Evolutionary conservation across 2,888 invertebrate species (phyloP).

Genomic region (Caenorhabditis doughertyi): DNA sequence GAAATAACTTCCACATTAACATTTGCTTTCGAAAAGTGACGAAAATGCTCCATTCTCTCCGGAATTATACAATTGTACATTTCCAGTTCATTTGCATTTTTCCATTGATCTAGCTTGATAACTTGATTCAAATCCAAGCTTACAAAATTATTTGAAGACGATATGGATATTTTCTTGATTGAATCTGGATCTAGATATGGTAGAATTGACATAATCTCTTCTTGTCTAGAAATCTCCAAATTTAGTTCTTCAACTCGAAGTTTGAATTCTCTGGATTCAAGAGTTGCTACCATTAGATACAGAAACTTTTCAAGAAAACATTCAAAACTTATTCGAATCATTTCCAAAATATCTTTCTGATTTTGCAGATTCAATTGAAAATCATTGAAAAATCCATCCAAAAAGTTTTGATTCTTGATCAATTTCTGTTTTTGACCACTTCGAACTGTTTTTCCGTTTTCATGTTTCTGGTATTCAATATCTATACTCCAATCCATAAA

Average conservation of each 20-base stretch:
- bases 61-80: neutral
- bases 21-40: neutral
- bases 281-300: neutral
- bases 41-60: neutral
- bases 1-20: neutral
- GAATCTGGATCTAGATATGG: neutral
- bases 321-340: constrained; percentile 5
- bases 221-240: neutral
- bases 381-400: neutral
- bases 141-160: neutral
- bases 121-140: neutral
- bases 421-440: neutral
- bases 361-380: neutral
- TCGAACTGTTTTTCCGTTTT: neutral
- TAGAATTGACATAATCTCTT: neutral
- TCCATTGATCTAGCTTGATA: constrained; percentile 6
- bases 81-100: neutral
- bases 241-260: constrained; percentile 10
- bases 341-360: neutral
- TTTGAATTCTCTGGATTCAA: neutral
- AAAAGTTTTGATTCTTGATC: neutral
- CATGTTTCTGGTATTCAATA: neutral
- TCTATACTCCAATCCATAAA: constrained; percentile 10
- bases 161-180: neutral
- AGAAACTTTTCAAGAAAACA: neutral